phyloP scores from a whole-genome alignment of 2,888 invertebrate genomes.

The Opisthograptis luteolata region DNA sequence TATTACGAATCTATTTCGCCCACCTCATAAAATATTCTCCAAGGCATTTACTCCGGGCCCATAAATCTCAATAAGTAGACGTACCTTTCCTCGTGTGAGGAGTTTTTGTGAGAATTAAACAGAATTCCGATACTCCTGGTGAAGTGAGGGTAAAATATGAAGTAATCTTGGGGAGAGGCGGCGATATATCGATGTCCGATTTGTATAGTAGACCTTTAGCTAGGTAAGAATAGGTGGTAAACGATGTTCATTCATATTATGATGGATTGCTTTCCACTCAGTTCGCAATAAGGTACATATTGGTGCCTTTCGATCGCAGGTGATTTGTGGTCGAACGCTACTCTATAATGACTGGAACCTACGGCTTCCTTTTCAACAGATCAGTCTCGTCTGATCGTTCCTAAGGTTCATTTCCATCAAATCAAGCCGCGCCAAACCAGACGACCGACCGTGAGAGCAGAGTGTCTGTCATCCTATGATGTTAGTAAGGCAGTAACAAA shows the following conservation, averaged over 20 bases:
- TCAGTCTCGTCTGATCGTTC: too few relatives aligned
- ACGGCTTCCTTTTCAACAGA: too few relatives aligned
- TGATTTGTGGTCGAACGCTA: too few relatives aligned
- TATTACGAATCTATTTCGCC: constrained; percentile 23
- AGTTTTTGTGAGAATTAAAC: constrained; percentile 49
- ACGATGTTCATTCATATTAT: neutral
- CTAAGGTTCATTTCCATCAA: too few relatives aligned
- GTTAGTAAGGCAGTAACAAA: too few relatives aligned
- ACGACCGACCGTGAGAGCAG: too few relatives aligned
- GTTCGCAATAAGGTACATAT: too few relatives aligned
- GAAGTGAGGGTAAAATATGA: constrained; percentile 24
- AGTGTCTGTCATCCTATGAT: too few relatives aligned
- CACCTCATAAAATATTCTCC: constrained; percentile 28
- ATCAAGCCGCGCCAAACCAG: too few relatives aligned
- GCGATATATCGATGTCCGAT: constrained; percentile 8
- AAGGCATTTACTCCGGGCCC: constrained; percentile 26
- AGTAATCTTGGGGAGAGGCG: constrained; percentile 17
- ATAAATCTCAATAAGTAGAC: constrained; percentile 40
- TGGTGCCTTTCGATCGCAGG: too few relatives aligned
- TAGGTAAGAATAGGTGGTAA: neutral
- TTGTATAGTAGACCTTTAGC: too few relatives aligned
- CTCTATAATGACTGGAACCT: too few relatives aligned
- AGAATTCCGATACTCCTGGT: constrained; percentile 45
- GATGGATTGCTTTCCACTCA: neutral
- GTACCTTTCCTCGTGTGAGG: constrained; percentile 34